phyloP scores from a whole-genome alignment of 2,797 vertebrate genomes.

The Monodelphis domestica region DNA sequence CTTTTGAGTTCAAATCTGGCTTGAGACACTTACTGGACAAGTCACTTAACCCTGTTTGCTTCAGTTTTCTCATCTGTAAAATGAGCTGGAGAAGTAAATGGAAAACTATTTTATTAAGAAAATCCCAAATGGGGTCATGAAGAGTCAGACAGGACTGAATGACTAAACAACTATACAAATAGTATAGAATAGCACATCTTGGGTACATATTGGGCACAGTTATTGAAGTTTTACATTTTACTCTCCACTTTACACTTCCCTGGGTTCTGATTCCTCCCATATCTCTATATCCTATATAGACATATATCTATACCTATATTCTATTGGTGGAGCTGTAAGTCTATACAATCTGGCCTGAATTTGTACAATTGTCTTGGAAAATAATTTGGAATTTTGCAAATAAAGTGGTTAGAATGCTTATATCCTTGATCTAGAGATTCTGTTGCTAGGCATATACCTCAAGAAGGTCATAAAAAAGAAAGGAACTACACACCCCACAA shows the following conservation, averaged over 20 bases:
- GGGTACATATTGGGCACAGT: too few species aligned
- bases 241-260: background rate
- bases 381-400: background rate
- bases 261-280: background rate
- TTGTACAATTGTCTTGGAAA: background rate
- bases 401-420: background rate
- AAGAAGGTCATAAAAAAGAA: background rate
- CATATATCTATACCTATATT: background rate
- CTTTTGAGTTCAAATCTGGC: too few species aligned
- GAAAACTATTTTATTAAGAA: background rate
- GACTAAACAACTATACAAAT: background rate
- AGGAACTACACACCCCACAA: background rate
- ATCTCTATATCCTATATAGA: background rate
- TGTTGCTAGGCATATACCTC: background rate
- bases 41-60: too few species aligned
- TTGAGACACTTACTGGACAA: too few species aligned
- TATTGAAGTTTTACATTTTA: too few species aligned
- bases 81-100: background rate
- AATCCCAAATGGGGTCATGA: background rate
- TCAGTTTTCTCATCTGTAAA: background rate
- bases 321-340: background rate
- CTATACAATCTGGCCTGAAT: background rate
- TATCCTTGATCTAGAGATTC: background rate
- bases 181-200: background rate
- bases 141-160: background rate